Base-by-base conservation (phyloP, 2,113 vertebrate genomes). In the Coreoperca whiteheadi region DNA sequence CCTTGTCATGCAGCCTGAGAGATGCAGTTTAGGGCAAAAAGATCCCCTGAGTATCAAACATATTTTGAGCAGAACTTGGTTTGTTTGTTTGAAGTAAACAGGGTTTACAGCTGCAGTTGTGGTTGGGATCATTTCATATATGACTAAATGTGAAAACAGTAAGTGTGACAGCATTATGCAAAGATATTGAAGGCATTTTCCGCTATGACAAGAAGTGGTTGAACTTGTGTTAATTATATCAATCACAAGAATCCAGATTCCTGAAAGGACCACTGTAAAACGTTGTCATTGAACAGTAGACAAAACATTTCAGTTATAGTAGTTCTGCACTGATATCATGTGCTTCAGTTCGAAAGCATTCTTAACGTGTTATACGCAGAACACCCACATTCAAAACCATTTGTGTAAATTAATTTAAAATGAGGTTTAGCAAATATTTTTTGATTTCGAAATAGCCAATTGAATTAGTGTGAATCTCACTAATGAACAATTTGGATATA, bases 361-460 rank as follows among this genome's bases (percentile, higher is more conserved):
- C 37, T 65, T 43, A 8, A 37, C 60, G 43, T 64, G 48, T 81
- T 81, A 51, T 28, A 67, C 30, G 74, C 8, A 59, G 11, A 59
- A 25, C 16, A 51, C 23, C 66, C 54, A 23, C 15, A 28, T 61
- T 8, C 50, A 57, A 73, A 74, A 37, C 16, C 4, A 23, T 53
- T 30, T 41, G 28, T 12, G 18, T 51, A 48, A 57, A 64, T 72
- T 70, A 7, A 56, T 80, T 32, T 34, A 46, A 56, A 71, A 67
- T 51, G 43, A 41, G 63, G 41, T 65, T 18, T 8, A 37, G 50
- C 12, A n/a, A 48, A 60, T 75, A 50, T 30, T 32, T 60, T 54
- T 37, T 2, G 0, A 34, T 34, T 72, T 60, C 23, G 8, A 8
- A 46, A 32, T 28, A 28, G 8, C 23, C 20, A 0, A 21, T 56